Evolutionary conservation across 2,113 vertebrate species (phyloP).

Genomic region (Piprites chloris): DNA sequence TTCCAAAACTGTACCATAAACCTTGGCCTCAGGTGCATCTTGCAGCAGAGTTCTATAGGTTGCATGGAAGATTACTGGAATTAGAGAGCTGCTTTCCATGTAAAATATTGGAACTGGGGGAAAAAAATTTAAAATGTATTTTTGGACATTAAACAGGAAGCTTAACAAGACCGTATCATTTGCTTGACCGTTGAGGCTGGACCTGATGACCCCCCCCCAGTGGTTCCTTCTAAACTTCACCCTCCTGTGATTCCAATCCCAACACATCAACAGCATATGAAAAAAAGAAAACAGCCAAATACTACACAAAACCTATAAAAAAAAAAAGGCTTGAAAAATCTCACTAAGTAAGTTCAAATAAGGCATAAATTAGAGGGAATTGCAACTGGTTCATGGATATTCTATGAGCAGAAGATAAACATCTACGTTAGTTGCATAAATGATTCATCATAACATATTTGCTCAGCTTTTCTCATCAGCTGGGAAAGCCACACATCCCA

Average conservation of each 20-base stretch:
- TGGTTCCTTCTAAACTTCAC: background rate
- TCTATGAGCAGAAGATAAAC: slow-evolving; percentile 63
- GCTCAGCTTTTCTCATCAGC: slow-evolving; percentile 41
- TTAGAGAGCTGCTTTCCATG: background rate
- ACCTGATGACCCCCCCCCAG: background rate
- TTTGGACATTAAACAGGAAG: background rate
- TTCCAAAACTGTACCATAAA: background rate
- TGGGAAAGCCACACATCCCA: background rate
- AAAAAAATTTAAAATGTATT: background rate
- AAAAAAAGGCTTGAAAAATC: background rate
- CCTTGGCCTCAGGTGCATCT: background rate
- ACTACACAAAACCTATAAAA: background rate
- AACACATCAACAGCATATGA: background rate
- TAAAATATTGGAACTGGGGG: background rate
- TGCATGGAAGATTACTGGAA: background rate
- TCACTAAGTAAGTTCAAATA: slow-evolving; percentile 47
- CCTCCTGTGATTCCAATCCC: background rate
- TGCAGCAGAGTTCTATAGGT: background rate
- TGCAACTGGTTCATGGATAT: slow-evolving; percentile 56
- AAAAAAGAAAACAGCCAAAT: background rate
- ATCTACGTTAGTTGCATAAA: slow-evolving; percentile 55
- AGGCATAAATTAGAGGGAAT: slow-evolving; percentile 44
- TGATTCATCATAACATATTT: slow-evolving; percentile 61
- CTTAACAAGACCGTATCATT: background rate
- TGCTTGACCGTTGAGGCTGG: background rate